phyloP scores from a whole-genome alignment of 2,113 vertebrate genomes.

The Syngnathus scovelli region DNA sequence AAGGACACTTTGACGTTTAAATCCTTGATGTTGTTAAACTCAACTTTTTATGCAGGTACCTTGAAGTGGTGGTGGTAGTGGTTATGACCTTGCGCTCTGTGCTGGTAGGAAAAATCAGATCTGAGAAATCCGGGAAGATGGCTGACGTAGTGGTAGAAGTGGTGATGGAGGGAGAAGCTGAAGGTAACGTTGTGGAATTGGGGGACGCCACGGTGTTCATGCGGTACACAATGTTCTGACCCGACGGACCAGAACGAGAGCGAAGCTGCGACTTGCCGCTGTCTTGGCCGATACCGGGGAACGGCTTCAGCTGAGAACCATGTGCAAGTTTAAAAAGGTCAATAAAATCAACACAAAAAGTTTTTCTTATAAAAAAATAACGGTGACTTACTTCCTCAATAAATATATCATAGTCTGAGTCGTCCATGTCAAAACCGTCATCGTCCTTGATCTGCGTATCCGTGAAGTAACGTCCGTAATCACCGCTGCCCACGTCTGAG shows the following conservation, averaged over 20 bases:
- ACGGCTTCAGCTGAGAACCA: constrained; percentile 74
- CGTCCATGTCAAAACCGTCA: constrained; percentile 77
- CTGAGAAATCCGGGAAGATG: constrained; percentile 31
- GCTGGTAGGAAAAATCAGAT: constrained; percentile 34
- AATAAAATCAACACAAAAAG: not conserved
- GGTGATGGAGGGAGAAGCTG: constrained; percentile 13
- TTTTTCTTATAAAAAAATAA: not conserved
- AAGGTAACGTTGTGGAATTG: constrained; percentile 15
- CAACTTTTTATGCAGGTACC: constrained; percentile 23
- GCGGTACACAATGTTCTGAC: constrained; percentile 57
- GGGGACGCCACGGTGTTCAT: constrained; percentile 61
- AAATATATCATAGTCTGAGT: constrained; percentile 85
- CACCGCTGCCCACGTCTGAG: constrained; percentile 80
- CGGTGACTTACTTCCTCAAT: constrained; percentile 77
- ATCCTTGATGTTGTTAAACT: not conserved
- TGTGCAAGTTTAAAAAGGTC: not conserved
- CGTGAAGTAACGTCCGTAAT: constrained; percentile 71
- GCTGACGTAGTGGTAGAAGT: constrained; percentile 2
- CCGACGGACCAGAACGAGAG: constrained; percentile 62
- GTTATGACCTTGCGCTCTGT: constrained; percentile 34
- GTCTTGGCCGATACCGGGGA: constrained; percentile 69
- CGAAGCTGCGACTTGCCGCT: constrained; percentile 75
- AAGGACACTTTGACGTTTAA: not conserved
- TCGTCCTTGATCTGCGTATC: constrained; percentile 69
- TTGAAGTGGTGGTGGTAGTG: constrained; percentile 21